phyloP scores from a whole-genome alignment of 2,888 invertebrate species.

The Meiosimyza decipiens region DNA sequence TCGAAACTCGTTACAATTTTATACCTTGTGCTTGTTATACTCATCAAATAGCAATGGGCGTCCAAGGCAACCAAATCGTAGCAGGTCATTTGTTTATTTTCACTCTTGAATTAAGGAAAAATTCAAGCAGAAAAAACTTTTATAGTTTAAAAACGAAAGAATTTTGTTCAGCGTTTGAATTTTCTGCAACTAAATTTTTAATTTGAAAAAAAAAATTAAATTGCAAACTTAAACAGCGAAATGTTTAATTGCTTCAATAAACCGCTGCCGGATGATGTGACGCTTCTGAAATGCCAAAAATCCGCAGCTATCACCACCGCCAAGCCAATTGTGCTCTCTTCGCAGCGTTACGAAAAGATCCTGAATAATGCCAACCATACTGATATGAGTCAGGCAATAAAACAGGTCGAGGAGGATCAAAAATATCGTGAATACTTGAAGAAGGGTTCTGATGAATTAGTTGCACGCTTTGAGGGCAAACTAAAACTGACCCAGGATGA shows the following conservation, averaged over 20 bases:
- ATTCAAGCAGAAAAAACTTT: constrained; percentile 7
- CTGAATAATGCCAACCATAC: constrained; percentile 42
- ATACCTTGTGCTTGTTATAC: neutral
- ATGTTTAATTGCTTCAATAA: constrained; percentile 34
- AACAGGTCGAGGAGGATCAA: constrained; percentile 60
- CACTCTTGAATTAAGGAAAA: constrained; percentile 22
- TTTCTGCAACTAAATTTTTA: constrained; percentile 37
- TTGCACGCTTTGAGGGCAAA: constrained; percentile 65
- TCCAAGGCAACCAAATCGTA: constrained; percentile 34
- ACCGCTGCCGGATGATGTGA: constrained; percentile 16
- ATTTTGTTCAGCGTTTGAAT: neutral
- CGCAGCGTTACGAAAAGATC: constrained; percentile 43
- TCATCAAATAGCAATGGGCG: constrained; percentile 21
- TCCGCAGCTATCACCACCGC: neutral
- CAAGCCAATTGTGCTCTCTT: constrained; percentile 55
- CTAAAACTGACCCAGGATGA: constrained; percentile 49
- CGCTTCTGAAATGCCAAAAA: too few species aligned
- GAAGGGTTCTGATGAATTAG: constrained; percentile 66
- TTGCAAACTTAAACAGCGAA: neutral
- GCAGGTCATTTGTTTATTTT: constrained; percentile 43
- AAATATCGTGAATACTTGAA: constrained; percentile 63
- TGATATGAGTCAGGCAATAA: constrained; percentile 42
- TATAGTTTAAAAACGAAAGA: neutral
- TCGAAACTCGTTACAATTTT: constrained; percentile 2
- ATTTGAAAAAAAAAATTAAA: constrained; percentile 27